Base-by-base conservation (phyloP, 2,888 invertebrate species). In the Ormyrus nitidulus region DNA sequence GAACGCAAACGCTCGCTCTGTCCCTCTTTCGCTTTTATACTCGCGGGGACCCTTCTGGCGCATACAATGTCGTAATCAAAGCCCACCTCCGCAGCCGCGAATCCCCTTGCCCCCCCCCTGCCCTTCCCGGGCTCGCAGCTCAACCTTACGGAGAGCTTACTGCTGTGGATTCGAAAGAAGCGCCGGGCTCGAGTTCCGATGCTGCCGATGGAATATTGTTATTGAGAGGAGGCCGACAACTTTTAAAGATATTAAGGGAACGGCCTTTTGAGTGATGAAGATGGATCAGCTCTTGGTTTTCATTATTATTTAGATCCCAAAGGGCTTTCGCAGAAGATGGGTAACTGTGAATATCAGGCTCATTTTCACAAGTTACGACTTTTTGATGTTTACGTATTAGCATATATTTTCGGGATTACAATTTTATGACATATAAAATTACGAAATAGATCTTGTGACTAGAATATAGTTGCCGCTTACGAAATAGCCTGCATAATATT, bases 11-110 rank as follows among this genome's bases (percentile, higher is more conserved):
- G n/a, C 51, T 13, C n/a, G 10, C 48, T 64, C n/a, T 34, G 11
- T 51, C 34, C 11, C 62, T 61, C 62, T 53, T 11, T 73, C 53
- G 10, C 71, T 49, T 49, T 58, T 11, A 1, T 19, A 11, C 49
- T 10, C 9, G 34, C 34, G 5, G 49, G 64, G 69, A 74, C 85
- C 86, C 86, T 84, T 82, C 84, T 83, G 73, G 69, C 64, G 73
- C 81, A 84, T 85, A 89, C 89, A 89, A 89, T 89, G 86, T 88
- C 85, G 89, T 88, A 89, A 89, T 89, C 89, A 89, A 88, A 89
- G 87, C 85, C 56, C 83, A 84, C 82, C 85, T 85, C 85, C 85
- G 85, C 84, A 70, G 51, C 68, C 73, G 61, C 68, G 68, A 73
- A 66, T 62, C 56, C 53, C 53, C 78, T 51, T 72, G 59, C 59